Evolutionary conservation across 1,140 invertebrate genomes (phyloP).

Genomic region (Meloidogyne chitwoodi): DNA sequence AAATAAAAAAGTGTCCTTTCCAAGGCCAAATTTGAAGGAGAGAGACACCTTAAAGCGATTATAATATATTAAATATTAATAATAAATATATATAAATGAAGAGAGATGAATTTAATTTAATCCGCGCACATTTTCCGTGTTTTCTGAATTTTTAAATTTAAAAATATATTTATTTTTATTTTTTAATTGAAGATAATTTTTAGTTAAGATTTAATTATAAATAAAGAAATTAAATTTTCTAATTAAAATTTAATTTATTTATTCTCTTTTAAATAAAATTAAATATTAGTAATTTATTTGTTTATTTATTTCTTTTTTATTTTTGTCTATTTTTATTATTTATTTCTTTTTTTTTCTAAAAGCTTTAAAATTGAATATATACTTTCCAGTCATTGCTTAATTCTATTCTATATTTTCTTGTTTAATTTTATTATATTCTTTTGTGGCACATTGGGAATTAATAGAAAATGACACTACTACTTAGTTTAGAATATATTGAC

Average conservation of each 20-base stretch:
- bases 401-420: neutral
- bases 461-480: neutral
- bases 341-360: too few species aligned
- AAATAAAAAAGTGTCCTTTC: neutral
- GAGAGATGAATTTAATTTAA: neutral
- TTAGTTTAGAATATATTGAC: neutral
- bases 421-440: neutral
- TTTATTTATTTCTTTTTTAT: too few species aligned
- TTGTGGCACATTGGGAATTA: neutral
- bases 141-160: too few species aligned
- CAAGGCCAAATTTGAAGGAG: neutral
- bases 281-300: too few species aligned
- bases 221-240: too few species aligned
- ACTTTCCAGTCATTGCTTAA: neutral
- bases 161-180: too few species aligned
- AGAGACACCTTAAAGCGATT: neutral
- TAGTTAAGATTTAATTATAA: too few species aligned
- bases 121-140: neutral
- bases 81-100: neutral
- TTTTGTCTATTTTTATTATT: too few species aligned
- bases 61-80: neutral
- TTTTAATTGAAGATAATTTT: too few species aligned
- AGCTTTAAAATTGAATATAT: neutral
- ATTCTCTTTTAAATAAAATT: too few species aligned
- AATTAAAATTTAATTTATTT: too few species aligned